Conservation (phyloP, 35 echinoderm and acorn worm species). For the Ophiothrix spiculata region DNA sequence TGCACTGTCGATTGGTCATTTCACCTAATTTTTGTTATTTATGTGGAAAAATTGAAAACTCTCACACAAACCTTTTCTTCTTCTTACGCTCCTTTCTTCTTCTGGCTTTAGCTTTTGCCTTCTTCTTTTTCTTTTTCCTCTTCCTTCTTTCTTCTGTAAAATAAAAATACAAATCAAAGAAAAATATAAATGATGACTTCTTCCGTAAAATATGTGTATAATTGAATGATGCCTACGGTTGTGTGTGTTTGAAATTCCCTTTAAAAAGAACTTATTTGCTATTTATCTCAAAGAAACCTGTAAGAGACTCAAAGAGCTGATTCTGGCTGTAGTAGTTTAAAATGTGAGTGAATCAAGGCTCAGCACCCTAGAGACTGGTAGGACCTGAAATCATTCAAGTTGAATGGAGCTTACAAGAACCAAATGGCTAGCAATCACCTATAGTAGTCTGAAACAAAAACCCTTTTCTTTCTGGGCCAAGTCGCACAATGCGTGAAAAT, state of each 20-base stretch:
- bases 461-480: no score
- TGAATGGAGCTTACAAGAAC: no score
- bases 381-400: no score
- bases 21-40: background rate
- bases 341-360: no score
- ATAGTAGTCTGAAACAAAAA: no score
- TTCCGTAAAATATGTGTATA: background rate
- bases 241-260: background rate
- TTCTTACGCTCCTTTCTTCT: constrained; percentile 32
- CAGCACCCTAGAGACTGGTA: no score
- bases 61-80: constrained; percentile 46
- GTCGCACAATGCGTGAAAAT: no score
- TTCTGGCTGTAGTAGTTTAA: no score
- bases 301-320: no score
- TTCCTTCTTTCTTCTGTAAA: constrained; percentile 42
- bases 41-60: background rate
- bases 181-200: background rate
- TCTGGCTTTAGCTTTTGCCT: constrained; percentile 36
- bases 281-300: no score
- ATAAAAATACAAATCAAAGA: background rate
- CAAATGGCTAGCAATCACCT: no score
- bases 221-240: background rate
- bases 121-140: constrained; percentile 37
- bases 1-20: background rate
- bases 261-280: no score